These are phyloP conservation scores for Oreochromis tanganicae DNA, from an alignment of 2,113 vertebrate species.

Conservation along the genomic window DNA sequence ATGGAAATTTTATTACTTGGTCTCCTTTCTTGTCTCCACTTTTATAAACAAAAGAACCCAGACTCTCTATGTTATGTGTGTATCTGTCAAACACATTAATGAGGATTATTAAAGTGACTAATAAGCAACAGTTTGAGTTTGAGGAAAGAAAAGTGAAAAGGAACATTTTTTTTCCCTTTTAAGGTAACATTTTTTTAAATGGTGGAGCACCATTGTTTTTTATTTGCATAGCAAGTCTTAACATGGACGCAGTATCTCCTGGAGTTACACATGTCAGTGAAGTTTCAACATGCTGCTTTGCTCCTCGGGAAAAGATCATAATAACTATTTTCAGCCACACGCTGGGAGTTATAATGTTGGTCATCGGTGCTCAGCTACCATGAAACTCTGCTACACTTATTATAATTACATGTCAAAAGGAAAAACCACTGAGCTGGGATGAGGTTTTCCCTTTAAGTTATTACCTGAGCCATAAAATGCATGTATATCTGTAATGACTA, in stretches of 20 bases:
- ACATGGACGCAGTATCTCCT: constrained; percentile 22
- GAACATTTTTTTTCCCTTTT: background rate
- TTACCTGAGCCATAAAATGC: background rate
- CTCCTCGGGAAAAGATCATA: background rate
- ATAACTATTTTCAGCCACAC: background rate
- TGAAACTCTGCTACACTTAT: background rate
- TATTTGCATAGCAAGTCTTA: constrained; percentile 41
- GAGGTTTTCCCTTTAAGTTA: background rate
- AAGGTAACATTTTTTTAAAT: constrained; percentile 21
- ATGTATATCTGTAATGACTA: background rate
- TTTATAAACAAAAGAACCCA: background rate
- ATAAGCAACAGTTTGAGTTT: background rate
- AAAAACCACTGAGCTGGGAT: background rate
- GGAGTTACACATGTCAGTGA: background rate
- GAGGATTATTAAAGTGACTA: background rate
- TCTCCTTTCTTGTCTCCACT: background rate
- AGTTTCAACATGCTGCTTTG: background rate
- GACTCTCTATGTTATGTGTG: background rate
- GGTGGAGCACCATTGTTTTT: background rate
- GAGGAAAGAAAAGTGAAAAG: background rate
- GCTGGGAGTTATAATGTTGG: background rate
- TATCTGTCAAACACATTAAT: background rate
- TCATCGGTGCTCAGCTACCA: background rate
- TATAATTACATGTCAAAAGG: background rate
- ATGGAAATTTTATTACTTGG: background rate